Conservation (phyloP, 2,797 vertebrate genomes). For the Enoplosus armatus region DNA sequence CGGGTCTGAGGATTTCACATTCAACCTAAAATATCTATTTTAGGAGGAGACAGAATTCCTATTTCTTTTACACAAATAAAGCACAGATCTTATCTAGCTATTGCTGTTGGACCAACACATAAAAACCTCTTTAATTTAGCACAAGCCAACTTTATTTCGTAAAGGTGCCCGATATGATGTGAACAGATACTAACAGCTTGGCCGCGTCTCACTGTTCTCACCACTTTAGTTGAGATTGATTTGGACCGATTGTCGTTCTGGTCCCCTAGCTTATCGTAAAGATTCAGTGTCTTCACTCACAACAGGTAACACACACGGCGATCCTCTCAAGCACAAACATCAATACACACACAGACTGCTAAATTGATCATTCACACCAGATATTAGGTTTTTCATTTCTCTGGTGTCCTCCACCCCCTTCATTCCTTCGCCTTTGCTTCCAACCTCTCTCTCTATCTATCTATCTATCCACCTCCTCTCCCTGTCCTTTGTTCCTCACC, state of each 20-base stretch:
- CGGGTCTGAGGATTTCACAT: too few species aligned
- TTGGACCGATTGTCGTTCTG: conserved; percentile 20
- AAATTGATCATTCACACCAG: conserved; percentile 49
- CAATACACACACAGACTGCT: conserved; percentile 22
- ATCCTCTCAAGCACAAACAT: conserved; percentile 32
- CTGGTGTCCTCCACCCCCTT: conserved; percentile 11
- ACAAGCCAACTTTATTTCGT: conserved; percentile 2
- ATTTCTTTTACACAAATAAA: conserved; percentile 3
- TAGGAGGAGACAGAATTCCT: background rate
- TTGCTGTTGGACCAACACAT: background rate
- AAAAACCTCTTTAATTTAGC: conserved; percentile 11
- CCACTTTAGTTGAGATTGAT: conserved; percentile 57
- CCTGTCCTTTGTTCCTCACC: conserved; percentile 69
- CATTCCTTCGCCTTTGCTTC: conserved; percentile 8
- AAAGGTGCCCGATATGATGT: conserved; percentile 9
- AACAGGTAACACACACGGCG: conserved; percentile 6
- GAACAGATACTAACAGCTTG: conserved; percentile 32
- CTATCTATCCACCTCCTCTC: conserved; percentile 20
- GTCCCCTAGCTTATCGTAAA: conserved; percentile 52
- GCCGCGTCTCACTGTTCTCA: conserved; percentile 20
- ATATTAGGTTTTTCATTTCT: conserved; percentile 22
- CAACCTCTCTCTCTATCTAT: background rate
- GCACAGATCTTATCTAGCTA: background rate
- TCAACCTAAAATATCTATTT: too few species aligned
- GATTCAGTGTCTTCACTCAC: conserved; percentile 38